Evolutionary conservation across 2,797 vertebrate genomes (phyloP).

Genomic region (Chiloscyllium punctatum): DNA sequence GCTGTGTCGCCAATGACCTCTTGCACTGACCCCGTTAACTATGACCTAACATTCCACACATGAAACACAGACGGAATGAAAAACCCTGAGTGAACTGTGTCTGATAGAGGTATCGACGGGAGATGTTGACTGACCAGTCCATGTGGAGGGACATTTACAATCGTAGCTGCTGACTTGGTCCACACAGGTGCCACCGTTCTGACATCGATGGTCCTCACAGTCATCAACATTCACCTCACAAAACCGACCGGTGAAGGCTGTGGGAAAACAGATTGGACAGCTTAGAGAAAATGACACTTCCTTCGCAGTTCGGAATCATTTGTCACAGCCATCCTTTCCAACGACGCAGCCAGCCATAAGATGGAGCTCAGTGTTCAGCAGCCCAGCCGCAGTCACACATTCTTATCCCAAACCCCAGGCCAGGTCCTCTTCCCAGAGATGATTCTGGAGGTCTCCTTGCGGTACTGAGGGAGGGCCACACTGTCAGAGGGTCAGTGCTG

Average conservation of each 20-base stretch:
- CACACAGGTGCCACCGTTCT: not conserved
- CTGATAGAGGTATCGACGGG: too few species aligned
- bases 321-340: too few species aligned
- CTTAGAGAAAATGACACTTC: not conserved
- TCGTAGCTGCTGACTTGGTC: not conserved
- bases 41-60: not conserved
- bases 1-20: not conserved
- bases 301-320: not conserved
- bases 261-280: too few species aligned
- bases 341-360: not conserved
- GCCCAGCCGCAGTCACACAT: not conserved
- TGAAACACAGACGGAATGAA: not conserved
- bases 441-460: not conserved
- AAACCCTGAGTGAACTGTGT: not conserved
- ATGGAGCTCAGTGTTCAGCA: rapidly evolving
- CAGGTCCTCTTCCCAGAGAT: not conserved
- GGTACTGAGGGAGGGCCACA: not conserved
- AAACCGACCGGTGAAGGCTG: not conserved
- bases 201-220: not conserved
- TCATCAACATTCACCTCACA: conserved; percentile 12
- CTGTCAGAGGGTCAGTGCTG: not conserved
- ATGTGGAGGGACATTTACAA: not conserved
- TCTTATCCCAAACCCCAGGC: not conserved
- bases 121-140: not conserved
- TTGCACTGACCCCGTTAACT: not conserved